phyloP scores from a whole-genome alignment of 2,888 invertebrate species.

The Eupithecia tripunctaria region DNA sequence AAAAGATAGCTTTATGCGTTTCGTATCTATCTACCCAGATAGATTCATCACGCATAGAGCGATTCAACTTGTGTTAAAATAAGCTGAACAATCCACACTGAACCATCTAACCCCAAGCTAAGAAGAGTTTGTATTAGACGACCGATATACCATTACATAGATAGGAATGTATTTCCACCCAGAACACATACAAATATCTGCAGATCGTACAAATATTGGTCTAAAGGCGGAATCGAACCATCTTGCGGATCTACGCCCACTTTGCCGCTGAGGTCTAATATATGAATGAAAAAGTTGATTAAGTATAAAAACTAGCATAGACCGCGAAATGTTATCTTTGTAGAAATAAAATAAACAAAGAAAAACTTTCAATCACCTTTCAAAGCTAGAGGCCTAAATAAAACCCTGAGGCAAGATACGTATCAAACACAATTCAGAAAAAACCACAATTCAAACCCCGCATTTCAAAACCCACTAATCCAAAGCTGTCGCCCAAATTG shows the following conservation, averaged over 20 bases:
- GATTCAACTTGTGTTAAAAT: background rate
- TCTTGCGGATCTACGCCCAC: too few relatives aligned
- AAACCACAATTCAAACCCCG: constrained; percentile 1
- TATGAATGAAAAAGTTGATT: background rate
- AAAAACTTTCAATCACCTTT: background rate
- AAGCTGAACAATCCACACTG: background rate
- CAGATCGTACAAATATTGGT: too few relatives aligned
- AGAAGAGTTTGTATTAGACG: background rate
- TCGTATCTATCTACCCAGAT: too few relatives aligned
- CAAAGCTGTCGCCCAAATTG: constrained; percentile 10
- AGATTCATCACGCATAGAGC: background rate
- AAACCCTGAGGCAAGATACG: background rate
- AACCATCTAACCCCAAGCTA: background rate
- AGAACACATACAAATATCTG: too few relatives aligned
- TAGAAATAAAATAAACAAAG: background rate
- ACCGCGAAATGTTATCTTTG: background rate
- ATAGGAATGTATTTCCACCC: too few relatives aligned
- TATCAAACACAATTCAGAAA: constrained; percentile 2
- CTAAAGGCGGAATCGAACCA: too few relatives aligned
- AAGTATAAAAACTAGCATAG: background rate
- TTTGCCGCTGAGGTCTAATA: background rate
- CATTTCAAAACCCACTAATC: constrained; percentile 15
- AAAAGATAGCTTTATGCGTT: too few relatives aligned
- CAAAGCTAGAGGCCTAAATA: background rate
- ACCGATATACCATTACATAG: too few relatives aligned